A percentile compares a stretch with the other conserved stretches of the same genome.
These are phyloP conservation scores for Corythoichthys intestinalis DNA, from an alignment of 2,113 vertebrate species.

Conservation along the genomic window DNA sequence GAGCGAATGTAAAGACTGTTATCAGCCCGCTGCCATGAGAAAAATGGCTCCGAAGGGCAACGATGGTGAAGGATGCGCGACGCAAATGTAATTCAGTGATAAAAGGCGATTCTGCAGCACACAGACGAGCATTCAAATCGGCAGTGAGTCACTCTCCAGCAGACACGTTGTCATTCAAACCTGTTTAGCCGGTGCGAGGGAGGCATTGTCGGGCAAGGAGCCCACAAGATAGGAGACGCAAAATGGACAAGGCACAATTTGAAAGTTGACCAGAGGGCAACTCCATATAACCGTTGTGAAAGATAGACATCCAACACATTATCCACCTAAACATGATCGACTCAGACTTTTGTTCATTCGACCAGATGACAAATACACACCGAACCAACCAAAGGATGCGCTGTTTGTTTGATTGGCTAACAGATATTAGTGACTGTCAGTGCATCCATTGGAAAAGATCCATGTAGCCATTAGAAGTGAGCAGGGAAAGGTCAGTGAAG, in stretches of 20 bases:
- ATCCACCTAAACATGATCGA: too few relatives aligned
- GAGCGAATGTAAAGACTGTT: not conserved
- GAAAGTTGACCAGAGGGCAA: too few relatives aligned
- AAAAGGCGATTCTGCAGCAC: constrained; percentile 9
- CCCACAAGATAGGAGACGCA: not conserved
- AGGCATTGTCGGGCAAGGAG: constrained; percentile 15
- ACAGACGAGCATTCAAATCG: constrained; percentile 20
- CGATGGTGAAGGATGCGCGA: not conserved
- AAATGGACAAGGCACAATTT: too few relatives aligned
- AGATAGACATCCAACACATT: too few relatives aligned
- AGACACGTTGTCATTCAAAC: constrained; percentile 49
- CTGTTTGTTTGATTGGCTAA: not conserved
- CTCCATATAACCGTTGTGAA: too few relatives aligned
- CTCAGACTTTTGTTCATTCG: too few relatives aligned
- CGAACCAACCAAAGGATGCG: not conserved
- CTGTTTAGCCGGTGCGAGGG: constrained; percentile 44
- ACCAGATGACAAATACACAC: not conserved
- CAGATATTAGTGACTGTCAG: not conserved
- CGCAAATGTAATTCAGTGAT: not conserved
- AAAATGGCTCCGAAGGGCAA: not conserved
- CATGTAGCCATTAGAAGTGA: not conserved
- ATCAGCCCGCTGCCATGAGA: not conserved
- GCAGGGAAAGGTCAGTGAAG: not conserved
- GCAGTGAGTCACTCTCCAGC: constrained; percentile 35
- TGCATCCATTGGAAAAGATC: not conserved